Conservation (phyloP, 2,113 vertebrate genomes). For the Mirounga angustirostris region DNA sequence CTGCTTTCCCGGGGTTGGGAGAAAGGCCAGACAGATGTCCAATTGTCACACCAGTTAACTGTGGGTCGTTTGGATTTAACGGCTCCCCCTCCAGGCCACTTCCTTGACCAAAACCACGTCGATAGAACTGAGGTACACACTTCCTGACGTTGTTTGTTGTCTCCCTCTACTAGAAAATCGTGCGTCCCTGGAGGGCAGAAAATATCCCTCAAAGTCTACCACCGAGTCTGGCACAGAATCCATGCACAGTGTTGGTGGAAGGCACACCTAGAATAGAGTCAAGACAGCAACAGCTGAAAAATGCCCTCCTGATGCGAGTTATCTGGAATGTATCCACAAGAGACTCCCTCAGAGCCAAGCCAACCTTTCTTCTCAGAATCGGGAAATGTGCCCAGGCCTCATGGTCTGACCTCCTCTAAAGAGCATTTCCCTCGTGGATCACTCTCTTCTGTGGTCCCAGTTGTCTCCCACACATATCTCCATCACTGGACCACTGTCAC, state of each 20-base stretch:
- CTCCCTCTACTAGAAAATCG: background rate
- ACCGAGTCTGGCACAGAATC: too few relatives aligned
- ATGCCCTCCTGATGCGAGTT: rapidly evolving
- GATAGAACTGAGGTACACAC: background rate
- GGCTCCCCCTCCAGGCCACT: background rate
- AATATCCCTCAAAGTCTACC: background rate
- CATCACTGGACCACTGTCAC: rapidly evolving
- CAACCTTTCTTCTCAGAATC: background rate
- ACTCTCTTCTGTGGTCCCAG: background rate
- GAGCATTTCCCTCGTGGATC: rapidly evolving
- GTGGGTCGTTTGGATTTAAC: background rate
- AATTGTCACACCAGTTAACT: background rate
- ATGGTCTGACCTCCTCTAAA: too few relatives aligned
- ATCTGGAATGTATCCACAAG: background rate
- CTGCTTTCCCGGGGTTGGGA: rapidly evolving
- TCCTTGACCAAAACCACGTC: background rate
- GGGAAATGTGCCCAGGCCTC: rapidly evolving
- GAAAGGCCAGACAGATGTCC: background rate
- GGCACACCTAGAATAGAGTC: background rate
- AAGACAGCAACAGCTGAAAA: too few relatives aligned
- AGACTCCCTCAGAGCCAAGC: too few relatives aligned
- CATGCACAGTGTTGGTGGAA: background rate
- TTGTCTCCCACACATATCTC: background rate
- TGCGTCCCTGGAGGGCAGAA: background rate
- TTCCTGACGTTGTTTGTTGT: too few relatives aligned